phyloP scores from a whole-genome alignment of 2,113 vertebrate genomes.

The Mesembrinibis cayennensis region DNA sequence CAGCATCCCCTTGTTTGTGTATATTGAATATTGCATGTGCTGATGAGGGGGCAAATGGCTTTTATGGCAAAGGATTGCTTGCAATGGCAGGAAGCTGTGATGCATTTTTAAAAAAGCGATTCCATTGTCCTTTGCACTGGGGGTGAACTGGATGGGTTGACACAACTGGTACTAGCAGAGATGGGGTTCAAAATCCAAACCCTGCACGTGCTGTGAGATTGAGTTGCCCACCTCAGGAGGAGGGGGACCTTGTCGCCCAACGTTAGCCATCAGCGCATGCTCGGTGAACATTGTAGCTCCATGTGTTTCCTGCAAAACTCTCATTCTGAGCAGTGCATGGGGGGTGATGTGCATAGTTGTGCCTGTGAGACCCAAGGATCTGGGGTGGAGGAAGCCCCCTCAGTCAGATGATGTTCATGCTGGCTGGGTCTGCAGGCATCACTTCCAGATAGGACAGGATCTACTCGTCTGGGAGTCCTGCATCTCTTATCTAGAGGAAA shows the following conservation, averaged over 20 bases:
- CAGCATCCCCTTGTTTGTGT: not conserved
- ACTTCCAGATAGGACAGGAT: not conserved
- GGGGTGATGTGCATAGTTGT: not conserved
- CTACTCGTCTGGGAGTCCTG: not conserved
- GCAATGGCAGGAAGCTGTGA: not conserved
- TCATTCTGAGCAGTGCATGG: not conserved
- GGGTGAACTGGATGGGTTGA: not conserved
- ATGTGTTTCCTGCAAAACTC: not conserved
- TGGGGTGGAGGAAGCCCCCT: not conserved
- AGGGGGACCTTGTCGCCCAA: not conserved
- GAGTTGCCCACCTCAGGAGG: not conserved
- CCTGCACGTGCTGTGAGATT: fast-evolving
- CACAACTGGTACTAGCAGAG: not conserved
- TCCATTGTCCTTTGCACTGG: not conserved
- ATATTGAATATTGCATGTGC: not conserved
- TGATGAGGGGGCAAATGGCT: not conserved
- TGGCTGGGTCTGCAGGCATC: not conserved
- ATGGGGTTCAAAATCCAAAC: not conserved
- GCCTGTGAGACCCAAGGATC: not conserved
- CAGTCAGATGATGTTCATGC: not conserved
- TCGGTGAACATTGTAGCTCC: not conserved
- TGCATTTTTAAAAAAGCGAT: not conserved
- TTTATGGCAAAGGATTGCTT: not conserved
- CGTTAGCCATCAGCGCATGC: not conserved
- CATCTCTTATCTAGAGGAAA: not conserved